These are phyloP conservation scores for Polymixis lichenea DNA, from an alignment of 2,888 invertebrate genomes.

Conservation along the genomic window DNA sequence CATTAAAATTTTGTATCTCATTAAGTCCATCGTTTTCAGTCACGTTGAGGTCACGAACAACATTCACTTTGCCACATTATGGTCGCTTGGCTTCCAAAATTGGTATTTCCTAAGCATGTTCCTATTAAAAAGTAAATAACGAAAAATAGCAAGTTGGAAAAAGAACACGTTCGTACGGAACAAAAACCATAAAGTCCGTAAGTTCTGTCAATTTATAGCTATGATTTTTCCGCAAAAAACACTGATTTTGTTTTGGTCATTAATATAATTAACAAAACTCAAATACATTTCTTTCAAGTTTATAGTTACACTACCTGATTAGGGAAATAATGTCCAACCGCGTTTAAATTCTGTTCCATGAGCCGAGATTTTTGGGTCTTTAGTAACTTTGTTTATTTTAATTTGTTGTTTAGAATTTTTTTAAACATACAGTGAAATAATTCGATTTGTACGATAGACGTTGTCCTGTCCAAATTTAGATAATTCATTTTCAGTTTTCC, in stretches of 20 bases:
- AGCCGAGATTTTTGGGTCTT: neutral
- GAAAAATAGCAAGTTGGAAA: slow-evolving; percentile 12
- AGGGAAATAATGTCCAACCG: neutral
- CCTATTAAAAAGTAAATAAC: slow-evolving; percentile 24
- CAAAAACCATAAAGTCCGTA: neutral
- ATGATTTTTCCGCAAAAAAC: slow-evolving; percentile 10
- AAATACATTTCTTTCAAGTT: neutral
- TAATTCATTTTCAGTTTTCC: neutral
- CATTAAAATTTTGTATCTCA: neutral
- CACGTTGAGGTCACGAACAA: neutral
- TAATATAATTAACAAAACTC: neutral
- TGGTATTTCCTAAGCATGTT: slow-evolving; percentile 72
- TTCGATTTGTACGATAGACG: neutral
- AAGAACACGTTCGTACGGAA: slow-evolving; percentile 7
- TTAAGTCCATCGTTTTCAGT: neutral
- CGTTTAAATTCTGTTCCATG: neutral
- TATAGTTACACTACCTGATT: too few relatives aligned
- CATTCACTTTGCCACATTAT: neutral
- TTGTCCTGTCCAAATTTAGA: too few relatives aligned
- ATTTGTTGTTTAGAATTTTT: neutral
- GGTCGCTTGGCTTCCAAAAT: slow-evolving; percentile 54
- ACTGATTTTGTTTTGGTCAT: neutral
- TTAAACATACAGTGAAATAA: neutral
- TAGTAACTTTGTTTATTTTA: neutral
- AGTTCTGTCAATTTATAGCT: neutral